Conservation (phyloP, 2,113 vertebrate genomes). For the Thermophis baileyi region DNA sequence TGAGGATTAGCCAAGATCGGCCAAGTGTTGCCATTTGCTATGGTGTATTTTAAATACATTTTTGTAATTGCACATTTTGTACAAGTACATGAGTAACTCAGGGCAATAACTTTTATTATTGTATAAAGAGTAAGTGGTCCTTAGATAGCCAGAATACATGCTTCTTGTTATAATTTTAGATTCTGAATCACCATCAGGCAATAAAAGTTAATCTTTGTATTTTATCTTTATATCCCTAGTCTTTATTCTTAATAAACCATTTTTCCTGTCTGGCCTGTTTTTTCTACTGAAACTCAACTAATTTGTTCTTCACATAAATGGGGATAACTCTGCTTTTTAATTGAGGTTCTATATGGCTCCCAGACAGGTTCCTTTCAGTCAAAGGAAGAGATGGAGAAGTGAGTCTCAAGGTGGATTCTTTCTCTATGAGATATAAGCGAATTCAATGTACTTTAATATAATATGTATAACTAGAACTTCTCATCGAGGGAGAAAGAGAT, state of each 20-base stretch:
- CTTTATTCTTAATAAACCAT: not conserved
- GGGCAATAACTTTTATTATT: not conserved
- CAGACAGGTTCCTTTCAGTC: not conserved
- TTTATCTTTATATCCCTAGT: not conserved
- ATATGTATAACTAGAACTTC: not conserved
- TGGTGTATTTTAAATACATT: not conserved
- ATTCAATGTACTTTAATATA: not conserved
- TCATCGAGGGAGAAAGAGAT: not conserved
- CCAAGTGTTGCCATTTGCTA: not conserved
- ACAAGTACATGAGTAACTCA: not conserved
- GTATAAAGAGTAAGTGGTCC: not conserved
- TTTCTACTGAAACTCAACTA: not conserved
- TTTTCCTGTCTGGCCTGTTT: not conserved
- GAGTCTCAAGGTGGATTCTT: not conserved
- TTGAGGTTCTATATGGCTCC: not conserved
- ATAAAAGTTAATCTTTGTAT: not conserved
- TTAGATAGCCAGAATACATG: not conserved
- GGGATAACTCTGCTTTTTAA: not conserved
- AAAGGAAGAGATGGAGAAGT: not conserved
- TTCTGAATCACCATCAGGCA: not conserved
- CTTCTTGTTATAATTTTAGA: not conserved
- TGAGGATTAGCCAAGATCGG: not conserved
- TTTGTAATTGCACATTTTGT: not conserved
- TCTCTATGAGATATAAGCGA: not conserved
- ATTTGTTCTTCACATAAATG: not conserved